These are phyloP conservation scores for Sisyra nigra DNA, from an alignment of 2,888 invertebrate genomes.

Conservation along the genomic window DNA sequence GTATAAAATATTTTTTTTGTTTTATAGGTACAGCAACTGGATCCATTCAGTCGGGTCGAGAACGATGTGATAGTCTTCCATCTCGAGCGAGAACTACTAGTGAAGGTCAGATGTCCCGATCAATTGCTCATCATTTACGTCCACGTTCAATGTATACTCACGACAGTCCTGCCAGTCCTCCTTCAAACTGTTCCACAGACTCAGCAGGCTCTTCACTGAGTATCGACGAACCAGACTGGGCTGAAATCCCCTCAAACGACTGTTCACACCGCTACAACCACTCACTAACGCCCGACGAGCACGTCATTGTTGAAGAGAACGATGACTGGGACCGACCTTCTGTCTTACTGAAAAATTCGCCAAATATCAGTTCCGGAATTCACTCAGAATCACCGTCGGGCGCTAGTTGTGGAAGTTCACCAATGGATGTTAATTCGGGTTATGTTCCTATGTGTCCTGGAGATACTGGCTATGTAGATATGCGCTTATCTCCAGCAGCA, in stretches of 20 bases:
- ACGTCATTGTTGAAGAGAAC: slow-evolving; percentile 46
- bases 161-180: slow-evolving; percentile 42
- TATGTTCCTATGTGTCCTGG: slow-evolving; percentile 23
- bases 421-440: slow-evolving; percentile 47
- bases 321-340: slow-evolving; percentile 22
- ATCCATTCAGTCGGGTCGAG: slow-evolving; percentile 29
- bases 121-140: slow-evolving; percentile 14
- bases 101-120: slow-evolving; percentile 28
- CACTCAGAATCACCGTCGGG: slow-evolving; percentile 11
- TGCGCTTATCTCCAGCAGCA: slow-evolving; percentile 44
- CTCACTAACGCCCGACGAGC: slow-evolving; percentile 43
- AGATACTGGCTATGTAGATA: slow-evolving; percentile 38
- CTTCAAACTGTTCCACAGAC: slow-evolving; percentile 42
- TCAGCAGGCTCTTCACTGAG: slow-evolving; percentile 52
- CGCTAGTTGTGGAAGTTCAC: slow-evolving; percentile 18
- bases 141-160: slow-evolving; percentile 30
- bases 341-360: slow-evolving; percentile 5
- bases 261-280: slow-evolving; percentile 26
- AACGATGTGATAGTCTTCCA: slow-evolving; percentile 72
- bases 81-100: slow-evolving; percentile 51
- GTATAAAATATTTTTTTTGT: too few relatives aligned
- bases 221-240: slow-evolving; percentile 39
- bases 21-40: neutral
- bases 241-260: slow-evolving; percentile 14
- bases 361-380: slow-evolving; percentile 8